Evolutionary conservation across 2,888 invertebrate species (phyloP).

Genomic region (Oxyteleia sp.): DNA sequence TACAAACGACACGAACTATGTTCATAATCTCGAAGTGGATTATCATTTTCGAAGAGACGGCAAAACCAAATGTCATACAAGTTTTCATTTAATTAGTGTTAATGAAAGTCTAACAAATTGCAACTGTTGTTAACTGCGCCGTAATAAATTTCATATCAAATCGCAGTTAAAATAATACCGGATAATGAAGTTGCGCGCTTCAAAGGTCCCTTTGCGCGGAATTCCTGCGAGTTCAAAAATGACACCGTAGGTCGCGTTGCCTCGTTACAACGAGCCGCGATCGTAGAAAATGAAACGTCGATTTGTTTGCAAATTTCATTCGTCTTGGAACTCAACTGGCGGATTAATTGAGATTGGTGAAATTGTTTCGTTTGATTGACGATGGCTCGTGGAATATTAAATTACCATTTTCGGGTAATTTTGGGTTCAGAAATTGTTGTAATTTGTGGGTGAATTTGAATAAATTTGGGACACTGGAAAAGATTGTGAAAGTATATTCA

Average conservation of each 20-base stretch:
- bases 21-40: slow-evolving; percentile 50
- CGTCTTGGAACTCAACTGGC: too few species aligned
- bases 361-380: too few species aligned
- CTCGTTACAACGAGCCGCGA: too few species aligned
- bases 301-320: not conserved
- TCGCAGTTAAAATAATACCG: slow-evolving; percentile 34
- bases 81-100: slow-evolving; percentile 49
- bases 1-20: slow-evolving; percentile 48
- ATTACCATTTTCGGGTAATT: too few species aligned
- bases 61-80: slow-evolving; percentile 45
- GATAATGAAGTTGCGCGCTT: slow-evolving; percentile 12
- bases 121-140: slow-evolving; percentile 28
- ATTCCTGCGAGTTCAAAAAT: not conserved
- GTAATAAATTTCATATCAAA: slow-evolving; percentile 43
- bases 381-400: too few species aligned
- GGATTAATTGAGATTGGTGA: too few species aligned
- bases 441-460: too few species aligned
- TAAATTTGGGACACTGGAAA: too few species aligned
- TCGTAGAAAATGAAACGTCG: not conserved
- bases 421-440: too few species aligned
- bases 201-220: not conserved
- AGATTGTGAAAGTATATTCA: too few species aligned
- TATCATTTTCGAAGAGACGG: slow-evolving; percentile 40
- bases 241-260: not conserved
- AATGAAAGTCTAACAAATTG: slow-evolving; percentile 49